Percentiles rank a stretch among this genome's conserved stretches.
phyloP scores from a whole-genome alignment of 2,113 vertebrate genomes.

The Catharus minimus region DNA sequence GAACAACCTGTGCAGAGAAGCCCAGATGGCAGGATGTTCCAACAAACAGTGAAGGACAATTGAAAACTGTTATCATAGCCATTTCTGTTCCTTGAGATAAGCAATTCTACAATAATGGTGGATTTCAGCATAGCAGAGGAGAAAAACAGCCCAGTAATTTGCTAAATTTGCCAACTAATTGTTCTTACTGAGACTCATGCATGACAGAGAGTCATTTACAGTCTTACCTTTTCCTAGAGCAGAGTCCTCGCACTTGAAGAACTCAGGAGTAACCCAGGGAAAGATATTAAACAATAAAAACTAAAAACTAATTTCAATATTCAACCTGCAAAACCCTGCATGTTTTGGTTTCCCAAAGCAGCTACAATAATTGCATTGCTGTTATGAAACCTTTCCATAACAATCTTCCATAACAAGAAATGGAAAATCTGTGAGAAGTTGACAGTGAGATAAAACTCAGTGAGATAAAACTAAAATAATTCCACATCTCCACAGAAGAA shows the following conservation, averaged over 20 bases:
- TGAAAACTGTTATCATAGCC: background rate
- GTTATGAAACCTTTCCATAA: background rate
- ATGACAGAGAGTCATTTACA: background rate
- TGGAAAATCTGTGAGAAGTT: background rate
- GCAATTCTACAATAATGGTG: background rate
- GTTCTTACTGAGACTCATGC: background rate
- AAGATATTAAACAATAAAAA: background rate
- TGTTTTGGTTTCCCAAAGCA: background rate
- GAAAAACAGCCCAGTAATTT: background rate
- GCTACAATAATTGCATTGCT: background rate
- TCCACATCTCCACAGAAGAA: background rate
- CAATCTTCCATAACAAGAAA: background rate
- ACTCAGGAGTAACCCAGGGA: background rate
- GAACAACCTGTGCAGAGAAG: background rate
- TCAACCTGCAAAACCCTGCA: background rate
- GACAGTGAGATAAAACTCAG: background rate
- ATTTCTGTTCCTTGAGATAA: background rate
- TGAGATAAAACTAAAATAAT: background rate
- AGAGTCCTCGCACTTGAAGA: background rate
- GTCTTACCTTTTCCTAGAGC: background rate
- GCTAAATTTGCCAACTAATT: background rate
- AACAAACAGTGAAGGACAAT: background rate
- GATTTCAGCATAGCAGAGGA: background rate
- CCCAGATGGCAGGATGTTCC: background rate
- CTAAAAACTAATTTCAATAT: background rate